A percentile compares a stretch with the other conserved stretches of the same genome.
Conservation (phyloP, 2,797 vertebrate species). For the Spea hammondii region DNA sequence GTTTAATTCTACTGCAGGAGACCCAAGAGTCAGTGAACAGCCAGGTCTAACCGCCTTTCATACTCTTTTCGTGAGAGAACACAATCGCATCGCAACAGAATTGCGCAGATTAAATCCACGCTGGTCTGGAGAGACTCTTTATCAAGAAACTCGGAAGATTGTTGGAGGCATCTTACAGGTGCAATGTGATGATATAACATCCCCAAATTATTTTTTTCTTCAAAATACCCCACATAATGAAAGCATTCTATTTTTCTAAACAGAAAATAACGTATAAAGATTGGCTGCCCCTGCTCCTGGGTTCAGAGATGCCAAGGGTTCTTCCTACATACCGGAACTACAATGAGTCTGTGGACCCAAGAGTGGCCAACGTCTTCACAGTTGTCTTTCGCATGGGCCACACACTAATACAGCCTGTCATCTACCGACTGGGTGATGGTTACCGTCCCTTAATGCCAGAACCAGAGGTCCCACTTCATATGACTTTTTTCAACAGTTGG, state of each 20-base stretch:
- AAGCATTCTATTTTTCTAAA: background rate
- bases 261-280: conserved; percentile 83
- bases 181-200: background rate
- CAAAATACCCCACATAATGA: background rate
- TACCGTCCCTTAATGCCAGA: conserved; percentile 64
- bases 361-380: conserved; percentile 81
- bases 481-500: conserved; percentile 80
- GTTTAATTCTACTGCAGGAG: conserved; percentile 67
- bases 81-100: conserved; percentile 76
- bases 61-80: conserved; percentile 81
- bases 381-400: conserved; percentile 85
- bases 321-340: conserved; percentile 74
- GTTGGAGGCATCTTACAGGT: conserved; percentile 69
- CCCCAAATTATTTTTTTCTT: background rate
- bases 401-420: conserved; percentile 72
- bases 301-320: conserved; percentile 51
- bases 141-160: conserved; percentile 86
- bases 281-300: conserved; percentile 82
- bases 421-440: conserved; percentile 67
- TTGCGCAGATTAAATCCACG: conserved; percentile 76
- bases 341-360: conserved; percentile 72
- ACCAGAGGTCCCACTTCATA: conserved; percentile 66
- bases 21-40: conserved; percentile 79
- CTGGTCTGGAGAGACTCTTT: conserved; percentile 83
- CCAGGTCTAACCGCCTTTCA: conserved; percentile 76